Evolutionary conservation across 2,113 vertebrate genomes (phyloP).

Genomic region (Budorcas taxicolor): DNA sequence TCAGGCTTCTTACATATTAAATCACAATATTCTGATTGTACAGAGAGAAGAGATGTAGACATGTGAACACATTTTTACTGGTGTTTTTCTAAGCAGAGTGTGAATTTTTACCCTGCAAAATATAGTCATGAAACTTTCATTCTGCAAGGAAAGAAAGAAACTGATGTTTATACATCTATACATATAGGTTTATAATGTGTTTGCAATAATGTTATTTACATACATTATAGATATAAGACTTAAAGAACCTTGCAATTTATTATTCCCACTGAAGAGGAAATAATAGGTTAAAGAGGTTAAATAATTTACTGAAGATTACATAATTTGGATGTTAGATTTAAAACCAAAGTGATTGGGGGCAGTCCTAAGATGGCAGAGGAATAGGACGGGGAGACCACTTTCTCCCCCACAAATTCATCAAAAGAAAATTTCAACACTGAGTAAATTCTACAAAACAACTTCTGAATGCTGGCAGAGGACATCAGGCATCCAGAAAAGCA

Average conservation of each 20-base stretch:
- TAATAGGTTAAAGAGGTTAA: background rate
- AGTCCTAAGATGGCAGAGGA: too few species aligned
- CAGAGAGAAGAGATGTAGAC: background rate
- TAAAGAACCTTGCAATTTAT: background rate
- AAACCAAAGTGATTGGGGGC: background rate
- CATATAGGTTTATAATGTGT: background rate
- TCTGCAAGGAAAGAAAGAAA: background rate
- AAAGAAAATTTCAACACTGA: too few species aligned
- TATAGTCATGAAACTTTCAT: background rate
- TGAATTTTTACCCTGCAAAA: background rate
- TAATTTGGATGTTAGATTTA: background rate
- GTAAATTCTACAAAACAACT: too few species aligned
- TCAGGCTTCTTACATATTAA: background rate
- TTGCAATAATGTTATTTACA: background rate
- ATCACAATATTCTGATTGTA: background rate
- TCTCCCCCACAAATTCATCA: too few species aligned
- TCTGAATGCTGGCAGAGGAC: too few species aligned
- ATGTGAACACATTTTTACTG: background rate
- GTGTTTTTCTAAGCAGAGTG: background rate
- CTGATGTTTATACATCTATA: background rate
- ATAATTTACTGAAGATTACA: background rate
- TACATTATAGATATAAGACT: background rate
- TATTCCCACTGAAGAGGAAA: background rate
- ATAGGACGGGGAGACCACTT: too few species aligned
- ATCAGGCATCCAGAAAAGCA: too few species aligned